phyloP scores from a whole-genome alignment of 2,888 invertebrate genomes.

The Fragum fragum region DNA sequence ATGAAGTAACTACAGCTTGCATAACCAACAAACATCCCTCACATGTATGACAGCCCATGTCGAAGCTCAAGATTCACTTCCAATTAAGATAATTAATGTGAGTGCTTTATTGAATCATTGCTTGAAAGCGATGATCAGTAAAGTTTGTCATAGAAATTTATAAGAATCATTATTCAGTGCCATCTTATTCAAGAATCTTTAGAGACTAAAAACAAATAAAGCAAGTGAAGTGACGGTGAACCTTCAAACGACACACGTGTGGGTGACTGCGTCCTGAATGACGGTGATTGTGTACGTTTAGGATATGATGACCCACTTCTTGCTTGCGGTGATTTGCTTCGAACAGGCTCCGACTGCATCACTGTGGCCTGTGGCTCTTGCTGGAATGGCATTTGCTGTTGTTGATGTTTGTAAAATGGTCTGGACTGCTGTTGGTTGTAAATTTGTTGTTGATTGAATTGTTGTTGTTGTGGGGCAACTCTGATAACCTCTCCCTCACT shows the following conservation, averaged over 20 bases:
- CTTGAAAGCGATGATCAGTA: too few species aligned
- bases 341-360: conserved; percentile 28
- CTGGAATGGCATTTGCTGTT: neutral
- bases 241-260: conserved; percentile 70
- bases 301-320: conserved; percentile 35
- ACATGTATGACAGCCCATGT: too few species aligned
- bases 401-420: conserved; percentile 20
- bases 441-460: conserved; percentile 9
- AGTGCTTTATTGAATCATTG: too few species aligned
- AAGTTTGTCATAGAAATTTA: too few species aligned
- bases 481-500: conserved; percentile 69
- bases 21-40: too few species aligned
- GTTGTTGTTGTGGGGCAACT: conserved; percentile 41
- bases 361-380: conserved; percentile 3
- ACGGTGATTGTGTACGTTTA: conserved; percentile 48
- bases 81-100: too few species aligned
- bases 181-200: neutral
- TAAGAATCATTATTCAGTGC: too few species aligned
- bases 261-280: conserved; percentile 57
- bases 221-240: conserved; percentile 34
- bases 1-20: too few species aligned
- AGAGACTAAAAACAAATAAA: neutral
- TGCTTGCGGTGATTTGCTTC: conserved; percentile 50
- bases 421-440: conserved; percentile 8
- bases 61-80: too few species aligned